Base-by-base conservation (phyloP, 2,113 vertebrate genomes). In the Megalops atlanticus region DNA sequence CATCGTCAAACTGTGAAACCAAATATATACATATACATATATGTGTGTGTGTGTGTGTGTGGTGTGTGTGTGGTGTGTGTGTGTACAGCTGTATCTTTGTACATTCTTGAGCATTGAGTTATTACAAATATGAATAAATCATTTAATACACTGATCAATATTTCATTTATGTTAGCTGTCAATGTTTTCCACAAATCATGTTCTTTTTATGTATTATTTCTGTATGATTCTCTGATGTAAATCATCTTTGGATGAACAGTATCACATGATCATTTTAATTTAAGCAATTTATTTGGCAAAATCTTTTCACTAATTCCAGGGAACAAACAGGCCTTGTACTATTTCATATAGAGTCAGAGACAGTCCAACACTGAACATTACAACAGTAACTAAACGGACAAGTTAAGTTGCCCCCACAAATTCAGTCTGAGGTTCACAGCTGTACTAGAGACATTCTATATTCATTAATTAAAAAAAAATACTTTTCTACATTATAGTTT, bases 1-100 rank as follows among this genome's bases (percentile, higher is more conserved):
- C 95, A 93, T 95, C 95, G 93, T 96, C 90, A 94, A 95, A 95
- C 96, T 98, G 96, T 98, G 97, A 98, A 97, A 90, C 89, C 86
- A 92, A 89, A 91, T 93, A 92, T 95, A 94, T 95, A n/a, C 93
- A 90, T n/a, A n/a, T n/a, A n/a, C n/a, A n/a, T n/a, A n/a, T n/a
- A n/a, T n/a, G n/a, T n/a, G n/a, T n/a, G n/a, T n/a, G n/a, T n/a
- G n/a, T n/a, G n/a, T n/a, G n/a, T n/a, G n/a, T n/a, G n/a, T n/a
- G n/a, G n/a, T n/a, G n/a, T n/a, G n/a, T n/a, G n/a, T n/a, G n/a
- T n/a, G n/a, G n/a, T n/a, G n/a, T n/a, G n/a, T n/a, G n/a, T n/a
- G n/a, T 97, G 95, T 96, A 95, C 93, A 96, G 94, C 89, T 94
- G 87, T 95, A 89, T 95, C 43, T 49, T 85, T 87, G 93, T 88